These are phyloP conservation scores for Drosophila obscura DNA, from an alignment of 1,140 invertebrate genomes.

Conservation along the genomic window DNA sequence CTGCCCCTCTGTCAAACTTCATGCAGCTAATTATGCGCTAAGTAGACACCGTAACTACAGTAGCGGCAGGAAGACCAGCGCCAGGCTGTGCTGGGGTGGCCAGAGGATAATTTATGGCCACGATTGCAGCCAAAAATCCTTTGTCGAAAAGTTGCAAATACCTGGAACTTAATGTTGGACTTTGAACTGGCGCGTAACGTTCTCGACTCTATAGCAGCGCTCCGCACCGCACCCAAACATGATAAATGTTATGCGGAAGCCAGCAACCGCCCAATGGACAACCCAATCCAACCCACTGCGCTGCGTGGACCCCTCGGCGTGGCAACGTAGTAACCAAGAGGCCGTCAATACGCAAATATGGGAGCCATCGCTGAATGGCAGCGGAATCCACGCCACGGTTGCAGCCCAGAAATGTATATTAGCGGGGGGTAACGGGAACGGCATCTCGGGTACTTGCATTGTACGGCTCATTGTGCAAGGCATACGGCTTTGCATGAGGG, in stretches of 20 bases:
- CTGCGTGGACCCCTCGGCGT: neutral
- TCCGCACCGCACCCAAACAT: constrained; percentile 54
- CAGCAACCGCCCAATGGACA: constrained; percentile 23
- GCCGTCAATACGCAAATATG: constrained; percentile 71
- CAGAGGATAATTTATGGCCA: constrained; percentile 68
- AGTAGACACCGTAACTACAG: constrained; percentile 63
- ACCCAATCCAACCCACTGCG: neutral
- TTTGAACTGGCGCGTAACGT: constrained; percentile 66
- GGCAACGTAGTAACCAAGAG: constrained; percentile 26
- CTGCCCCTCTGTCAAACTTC: constrained; percentile 59
- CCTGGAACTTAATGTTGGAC: constrained; percentile 81
- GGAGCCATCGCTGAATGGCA: constrained; percentile 64
- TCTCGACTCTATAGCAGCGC: constrained; percentile 1
- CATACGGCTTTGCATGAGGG: constrained; percentile 8
- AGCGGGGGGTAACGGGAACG: constrained; percentile 26
- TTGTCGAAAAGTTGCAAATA: constrained; percentile 82
- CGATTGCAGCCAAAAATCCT: constrained; percentile 82
- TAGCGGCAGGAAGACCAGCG: constrained; percentile 14
- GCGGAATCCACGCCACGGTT: constrained; percentile 41
- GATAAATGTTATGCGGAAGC: constrained; percentile 79
- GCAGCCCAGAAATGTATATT: constrained; percentile 11
- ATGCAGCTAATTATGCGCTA: constrained; percentile 82
- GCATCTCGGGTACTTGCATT: constrained; percentile 52
- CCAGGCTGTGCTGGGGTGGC: constrained; percentile 14
- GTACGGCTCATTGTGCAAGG: constrained; percentile 34